A percentile compares a stretch with the other conserved stretches of the same genome.
Evolutionary conservation across 2,797 vertebrate genomes (phyloP).

Genomic region (Yasuhikotakia modesta): DNA sequence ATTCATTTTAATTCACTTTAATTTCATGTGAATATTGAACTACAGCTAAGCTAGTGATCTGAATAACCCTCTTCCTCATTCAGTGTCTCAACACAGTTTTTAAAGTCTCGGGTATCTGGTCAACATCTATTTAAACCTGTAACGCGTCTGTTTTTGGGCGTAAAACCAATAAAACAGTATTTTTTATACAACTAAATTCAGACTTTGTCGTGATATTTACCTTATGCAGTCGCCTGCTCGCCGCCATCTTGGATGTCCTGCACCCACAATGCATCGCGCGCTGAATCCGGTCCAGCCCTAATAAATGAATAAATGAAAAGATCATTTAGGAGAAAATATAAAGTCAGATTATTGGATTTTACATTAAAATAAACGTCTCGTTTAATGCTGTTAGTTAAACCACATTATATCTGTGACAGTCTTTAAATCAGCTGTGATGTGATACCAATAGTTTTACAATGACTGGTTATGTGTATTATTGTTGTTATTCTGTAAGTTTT

Average conservation of each 20-base stretch:
- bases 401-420: neutral
- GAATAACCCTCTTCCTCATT: constrained; percentile 13
- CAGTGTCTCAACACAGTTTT: neutral
- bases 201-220: constrained; percentile 61
- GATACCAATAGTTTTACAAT: too few relatives aligned
- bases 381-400: neutral
- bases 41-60: constrained; percentile 45
- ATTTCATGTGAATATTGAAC: constrained; percentile 1
- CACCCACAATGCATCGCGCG: constrained; percentile 63
- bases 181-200: neutral
- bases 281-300: neutral
- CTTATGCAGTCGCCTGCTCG: constrained; percentile 70
- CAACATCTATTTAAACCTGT: neutral
- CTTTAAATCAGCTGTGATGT: neutral
- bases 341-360: neutral
- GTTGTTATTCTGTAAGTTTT: too few relatives aligned
- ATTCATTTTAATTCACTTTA: neutral
- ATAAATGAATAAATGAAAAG: neutral
- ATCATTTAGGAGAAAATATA: neutral
- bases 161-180: neutral
- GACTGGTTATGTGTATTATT: too few relatives aligned
- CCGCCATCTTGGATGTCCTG: constrained; percentile 69
- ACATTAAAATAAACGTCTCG: neutral
- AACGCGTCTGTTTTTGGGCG: neutral
- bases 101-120: neutral